These are phyloP conservation scores for Caenorhabditis macrosperma DNA, from an alignment of 2,888 invertebrate genomes.

Conservation along the genomic window DNA sequence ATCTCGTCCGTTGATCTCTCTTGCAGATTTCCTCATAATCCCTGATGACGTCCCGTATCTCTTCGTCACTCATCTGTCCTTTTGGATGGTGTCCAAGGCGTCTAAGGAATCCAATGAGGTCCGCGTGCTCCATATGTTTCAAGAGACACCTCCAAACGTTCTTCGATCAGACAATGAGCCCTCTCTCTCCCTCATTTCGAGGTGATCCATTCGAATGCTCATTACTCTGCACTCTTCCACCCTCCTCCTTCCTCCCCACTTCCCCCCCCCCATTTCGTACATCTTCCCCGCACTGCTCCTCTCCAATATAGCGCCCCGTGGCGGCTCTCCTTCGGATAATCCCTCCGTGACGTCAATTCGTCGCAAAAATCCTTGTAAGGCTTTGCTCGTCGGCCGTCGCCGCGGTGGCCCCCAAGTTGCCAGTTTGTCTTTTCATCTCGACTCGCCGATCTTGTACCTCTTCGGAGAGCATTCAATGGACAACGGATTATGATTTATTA, in stretches of 20 bases:
- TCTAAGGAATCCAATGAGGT: no score
- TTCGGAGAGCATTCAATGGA: neutral
- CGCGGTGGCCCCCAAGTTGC: neutral
- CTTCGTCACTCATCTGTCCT: no score
- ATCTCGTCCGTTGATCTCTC: neutral
- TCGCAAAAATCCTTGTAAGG: conserved; percentile 35
- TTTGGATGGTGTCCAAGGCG: neutral
- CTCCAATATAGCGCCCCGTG: conserved; percentile 17
- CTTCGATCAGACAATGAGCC: no score
- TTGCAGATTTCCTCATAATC: neutral
- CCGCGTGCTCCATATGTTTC: no score
- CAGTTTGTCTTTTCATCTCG: neutral
- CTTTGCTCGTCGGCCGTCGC: conserved; percentile 18
- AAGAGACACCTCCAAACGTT: no score
- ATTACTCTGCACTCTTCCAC: no score
- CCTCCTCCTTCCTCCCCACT: neutral
- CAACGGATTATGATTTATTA: neutral
- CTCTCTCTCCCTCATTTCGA: no score
- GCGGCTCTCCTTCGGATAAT: conserved; percentile 18
- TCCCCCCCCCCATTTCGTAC: conserved; percentile 1
- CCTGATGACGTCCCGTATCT: neutral
- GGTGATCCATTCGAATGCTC: no score
- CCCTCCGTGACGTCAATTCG: conserved; percentile 47
- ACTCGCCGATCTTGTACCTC: neutral
- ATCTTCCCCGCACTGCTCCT: conserved; percentile 1